These are phyloP conservation scores for Cisticola juncidis DNA, from an alignment of 2,113 vertebrate genomes.

Conservation along the genomic window DNA sequence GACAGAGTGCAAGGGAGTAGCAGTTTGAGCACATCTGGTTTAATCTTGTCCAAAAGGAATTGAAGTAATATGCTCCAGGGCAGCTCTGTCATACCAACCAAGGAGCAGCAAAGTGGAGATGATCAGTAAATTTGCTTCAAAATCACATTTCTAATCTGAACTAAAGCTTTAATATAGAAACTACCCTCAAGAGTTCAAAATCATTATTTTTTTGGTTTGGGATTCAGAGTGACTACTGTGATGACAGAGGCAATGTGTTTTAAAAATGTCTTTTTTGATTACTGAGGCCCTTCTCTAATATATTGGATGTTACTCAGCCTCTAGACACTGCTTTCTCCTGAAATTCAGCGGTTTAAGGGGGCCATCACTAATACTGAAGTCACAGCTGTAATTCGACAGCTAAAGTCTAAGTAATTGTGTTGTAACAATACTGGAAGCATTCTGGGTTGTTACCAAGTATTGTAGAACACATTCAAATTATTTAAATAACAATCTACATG, in stretches of 20 bases:
- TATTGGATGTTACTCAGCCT: background rate
- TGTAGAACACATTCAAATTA: background rate
- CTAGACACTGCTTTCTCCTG: background rate
- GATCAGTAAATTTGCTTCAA: slow-evolving; percentile 2
- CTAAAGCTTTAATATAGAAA: background rate
- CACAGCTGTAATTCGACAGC: background rate
- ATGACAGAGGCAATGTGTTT: background rate
- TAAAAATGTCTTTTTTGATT: background rate
- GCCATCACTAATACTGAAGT: background rate
- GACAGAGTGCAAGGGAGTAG: background rate
- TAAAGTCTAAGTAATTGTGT: background rate
- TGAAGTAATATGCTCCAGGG: background rate
- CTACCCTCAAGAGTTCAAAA: background rate
- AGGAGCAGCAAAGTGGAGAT: background rate
- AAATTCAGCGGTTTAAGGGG: background rate
- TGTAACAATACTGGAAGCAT: background rate
- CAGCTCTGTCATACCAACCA: background rate
- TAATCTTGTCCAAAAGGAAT: background rate
- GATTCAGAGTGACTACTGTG: background rate
- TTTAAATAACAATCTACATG: background rate
- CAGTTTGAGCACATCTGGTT: background rate
- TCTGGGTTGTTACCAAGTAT: background rate
- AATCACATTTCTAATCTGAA: slow-evolving; percentile 30
- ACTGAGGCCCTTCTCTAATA: background rate
- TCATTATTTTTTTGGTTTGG: background rate